phyloP scores from a whole-genome alignment of 2,113 vertebrate species.

The Oreochromis tanganicae region DNA sequence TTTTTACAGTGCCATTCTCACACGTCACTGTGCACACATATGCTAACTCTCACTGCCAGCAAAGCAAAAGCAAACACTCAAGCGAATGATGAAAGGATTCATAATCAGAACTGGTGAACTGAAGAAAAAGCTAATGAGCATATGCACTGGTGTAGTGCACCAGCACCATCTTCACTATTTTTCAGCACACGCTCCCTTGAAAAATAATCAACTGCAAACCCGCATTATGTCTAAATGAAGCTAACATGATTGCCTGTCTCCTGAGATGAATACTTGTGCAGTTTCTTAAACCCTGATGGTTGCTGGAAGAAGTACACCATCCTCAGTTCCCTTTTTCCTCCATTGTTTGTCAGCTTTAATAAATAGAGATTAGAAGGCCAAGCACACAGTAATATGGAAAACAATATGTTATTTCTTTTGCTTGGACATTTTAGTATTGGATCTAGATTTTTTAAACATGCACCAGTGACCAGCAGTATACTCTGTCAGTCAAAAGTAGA shows the following conservation, averaged over 20 bases:
- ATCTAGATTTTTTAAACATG: background rate
- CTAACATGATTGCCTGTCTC: background rate
- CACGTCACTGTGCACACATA: background rate
- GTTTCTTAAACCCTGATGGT: background rate
- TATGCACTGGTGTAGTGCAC: background rate
- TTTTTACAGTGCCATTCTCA: background rate
- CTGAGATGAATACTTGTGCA: background rate
- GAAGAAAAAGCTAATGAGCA: constrained; percentile 19
- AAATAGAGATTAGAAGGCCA: background rate
- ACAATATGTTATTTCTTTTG: background rate
- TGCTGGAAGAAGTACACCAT: background rate
- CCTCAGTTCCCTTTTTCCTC: background rate
- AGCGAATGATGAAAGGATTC: background rate
- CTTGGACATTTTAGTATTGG: background rate
- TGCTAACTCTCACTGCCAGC: background rate
- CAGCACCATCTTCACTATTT: background rate
- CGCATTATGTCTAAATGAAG: background rate
- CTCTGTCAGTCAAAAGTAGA: too few species aligned
- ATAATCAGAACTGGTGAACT: constrained; percentile 29
- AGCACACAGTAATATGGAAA: background rate
- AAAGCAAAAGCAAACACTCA: background rate
- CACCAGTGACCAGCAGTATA: background rate
- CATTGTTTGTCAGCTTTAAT: background rate
- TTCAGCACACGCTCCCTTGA: background rate
- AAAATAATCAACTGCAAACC: background rate